These are phyloP conservation scores for Perognathus longimembris DNA, from an alignment of 2,113 vertebrate species.

Conservation along the genomic window DNA sequence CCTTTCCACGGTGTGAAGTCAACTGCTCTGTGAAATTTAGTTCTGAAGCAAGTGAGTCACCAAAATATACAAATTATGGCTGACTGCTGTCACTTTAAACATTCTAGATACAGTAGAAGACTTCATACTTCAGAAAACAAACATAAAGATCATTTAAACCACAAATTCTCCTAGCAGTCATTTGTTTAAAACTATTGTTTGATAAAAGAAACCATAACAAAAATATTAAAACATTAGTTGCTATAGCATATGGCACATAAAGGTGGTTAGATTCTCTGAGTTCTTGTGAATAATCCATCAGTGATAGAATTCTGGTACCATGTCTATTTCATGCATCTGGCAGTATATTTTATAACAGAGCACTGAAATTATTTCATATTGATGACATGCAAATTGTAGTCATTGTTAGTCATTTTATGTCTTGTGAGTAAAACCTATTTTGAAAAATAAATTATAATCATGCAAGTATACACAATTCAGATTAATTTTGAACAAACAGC, in stretches of 20 bases:
- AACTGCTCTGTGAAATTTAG: background rate
- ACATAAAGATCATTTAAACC: background rate
- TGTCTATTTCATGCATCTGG: background rate
- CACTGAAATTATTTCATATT: background rate
- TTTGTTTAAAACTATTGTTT: background rate
- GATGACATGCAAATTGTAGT: background rate
- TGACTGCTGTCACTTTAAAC: background rate
- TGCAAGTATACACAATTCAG: background rate
- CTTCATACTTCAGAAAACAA: background rate
- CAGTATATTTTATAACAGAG: background rate
- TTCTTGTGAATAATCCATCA: background rate
- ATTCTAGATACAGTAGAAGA: background rate
- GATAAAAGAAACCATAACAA: background rate
- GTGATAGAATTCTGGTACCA: background rate
- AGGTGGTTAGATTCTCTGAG: background rate
- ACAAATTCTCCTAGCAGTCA: background rate
- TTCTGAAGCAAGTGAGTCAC: background rate
- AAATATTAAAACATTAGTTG: background rate
- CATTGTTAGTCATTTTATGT: conserved; percentile 20
- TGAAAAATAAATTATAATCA: conserved; percentile 3
- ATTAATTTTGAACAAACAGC: background rate
- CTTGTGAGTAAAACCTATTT: background rate
- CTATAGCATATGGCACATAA: background rate
- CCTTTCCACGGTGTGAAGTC: background rate
- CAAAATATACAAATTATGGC: background rate